A percentile compares a stretch with the other conserved stretches of the same genome.
Evolutionary conservation across 2,888 invertebrate species (phyloP).

Genomic region (Zygaena filipendulae): DNA sequence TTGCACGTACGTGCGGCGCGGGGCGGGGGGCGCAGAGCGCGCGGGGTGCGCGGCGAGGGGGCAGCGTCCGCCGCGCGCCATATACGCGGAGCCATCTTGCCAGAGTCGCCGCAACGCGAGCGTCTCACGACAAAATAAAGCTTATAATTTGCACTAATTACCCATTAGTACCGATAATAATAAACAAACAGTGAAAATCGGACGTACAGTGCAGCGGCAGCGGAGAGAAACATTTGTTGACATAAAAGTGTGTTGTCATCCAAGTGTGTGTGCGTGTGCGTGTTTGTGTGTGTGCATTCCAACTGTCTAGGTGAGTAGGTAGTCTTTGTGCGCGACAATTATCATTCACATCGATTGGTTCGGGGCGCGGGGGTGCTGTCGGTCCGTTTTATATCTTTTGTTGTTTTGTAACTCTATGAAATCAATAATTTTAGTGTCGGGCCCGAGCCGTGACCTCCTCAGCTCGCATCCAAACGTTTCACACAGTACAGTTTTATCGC

Average conservation of each 20-base stretch:
- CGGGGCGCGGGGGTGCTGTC: slow-evolving; percentile 57
- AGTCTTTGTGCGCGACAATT: slow-evolving; percentile 67
- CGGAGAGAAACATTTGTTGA: slow-evolving; percentile 36
- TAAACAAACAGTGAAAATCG: slow-evolving; percentile 24
- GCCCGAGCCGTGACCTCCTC: slow-evolving; percentile 27
- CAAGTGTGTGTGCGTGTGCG: no score
- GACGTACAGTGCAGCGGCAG: slow-evolving; percentile 23
- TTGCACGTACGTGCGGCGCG: slow-evolving; percentile 62
- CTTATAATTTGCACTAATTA: slow-evolving; percentile 62
- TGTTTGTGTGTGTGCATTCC: slow-evolving; percentile 58
- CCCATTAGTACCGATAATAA: slow-evolving; percentile 39
- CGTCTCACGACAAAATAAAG: slow-evolving; percentile 56
- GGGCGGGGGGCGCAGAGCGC: slow-evolving; percentile 47
- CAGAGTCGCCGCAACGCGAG: slow-evolving; percentile 58
- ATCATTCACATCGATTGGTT: slow-evolving; percentile 64
- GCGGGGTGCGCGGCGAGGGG: slow-evolving; percentile 48
- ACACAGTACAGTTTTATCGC: no score
- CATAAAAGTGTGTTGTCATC: slow-evolving; percentile 47
- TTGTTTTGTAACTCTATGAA: slow-evolving; percentile 61
- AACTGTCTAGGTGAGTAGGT: slow-evolving; percentile 60
- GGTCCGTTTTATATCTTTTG: slow-evolving; percentile 64
- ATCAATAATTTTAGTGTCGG: slow-evolving; percentile 65
- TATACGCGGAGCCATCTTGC: slow-evolving; percentile 59
- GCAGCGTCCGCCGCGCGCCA: slow-evolving; percentile 48
- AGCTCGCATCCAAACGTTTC: slow-evolving; percentile 24